These are phyloP conservation scores for Phylloscopus collybita DNA, from an alignment of 2,797 vertebrate genomes.

Conservation along the genomic window DNA sequence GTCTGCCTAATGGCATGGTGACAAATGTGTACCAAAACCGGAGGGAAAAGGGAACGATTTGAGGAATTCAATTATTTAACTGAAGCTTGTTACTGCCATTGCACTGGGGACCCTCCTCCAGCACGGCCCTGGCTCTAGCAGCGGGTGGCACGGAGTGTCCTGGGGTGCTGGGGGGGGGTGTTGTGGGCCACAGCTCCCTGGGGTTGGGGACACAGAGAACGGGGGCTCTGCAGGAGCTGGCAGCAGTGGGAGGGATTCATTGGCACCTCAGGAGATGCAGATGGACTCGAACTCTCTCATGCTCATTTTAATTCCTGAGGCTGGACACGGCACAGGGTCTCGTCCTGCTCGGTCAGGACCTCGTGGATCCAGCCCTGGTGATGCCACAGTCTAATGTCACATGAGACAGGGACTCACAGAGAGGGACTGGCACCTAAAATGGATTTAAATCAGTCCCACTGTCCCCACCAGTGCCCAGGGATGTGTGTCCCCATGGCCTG, in stretches of 20 bases:
- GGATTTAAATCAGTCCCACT: background rate
- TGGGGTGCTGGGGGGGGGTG: rapidly evolving
- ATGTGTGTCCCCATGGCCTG: rapidly evolving
- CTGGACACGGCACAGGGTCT: rapidly evolving
- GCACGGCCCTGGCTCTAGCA: rapidly evolving
- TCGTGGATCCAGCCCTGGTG: background rate
- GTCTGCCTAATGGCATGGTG: conserved; percentile 61
- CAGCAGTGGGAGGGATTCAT: background rate
- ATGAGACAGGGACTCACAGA: rapidly evolving
- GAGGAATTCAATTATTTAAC: conserved; percentile 62
- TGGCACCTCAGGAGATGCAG: background rate
- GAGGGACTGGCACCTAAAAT: background rate
- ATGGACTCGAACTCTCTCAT: background rate
- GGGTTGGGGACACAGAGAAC: rapidly evolving
- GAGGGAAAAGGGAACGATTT: conserved; percentile 63
- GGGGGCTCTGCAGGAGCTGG: background rate
- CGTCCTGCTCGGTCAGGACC: background rate
- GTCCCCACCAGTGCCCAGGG: background rate
- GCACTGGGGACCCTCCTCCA: background rate
- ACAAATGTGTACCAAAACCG: conserved; percentile 37
- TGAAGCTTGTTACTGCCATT: conserved; percentile 35
- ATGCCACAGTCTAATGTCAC: background rate
- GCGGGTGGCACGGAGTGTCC: no score
- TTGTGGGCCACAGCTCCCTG: rapidly evolving
- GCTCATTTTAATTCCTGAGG: background rate